Conservation (phyloP, 1,140 invertebrate genomes). For the Apocrypta bakeri region DNA sequence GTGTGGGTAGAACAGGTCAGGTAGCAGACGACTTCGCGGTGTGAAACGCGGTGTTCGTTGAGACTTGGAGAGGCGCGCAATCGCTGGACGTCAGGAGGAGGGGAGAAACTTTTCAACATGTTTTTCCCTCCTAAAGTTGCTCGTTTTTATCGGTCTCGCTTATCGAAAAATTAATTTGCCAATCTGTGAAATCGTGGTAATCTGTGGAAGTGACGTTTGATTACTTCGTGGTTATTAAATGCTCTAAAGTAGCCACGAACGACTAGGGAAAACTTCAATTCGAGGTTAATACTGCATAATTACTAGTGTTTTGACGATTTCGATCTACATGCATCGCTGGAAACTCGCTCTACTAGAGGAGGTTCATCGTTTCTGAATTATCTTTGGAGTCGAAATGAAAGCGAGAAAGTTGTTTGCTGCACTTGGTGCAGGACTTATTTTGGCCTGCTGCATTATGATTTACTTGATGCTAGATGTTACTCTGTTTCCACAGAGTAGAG, state of each 20-base stretch:
- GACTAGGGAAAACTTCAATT: not conserved
- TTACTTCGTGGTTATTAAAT: not conserved
- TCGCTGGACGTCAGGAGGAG: not conserved
- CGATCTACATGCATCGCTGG: not conserved
- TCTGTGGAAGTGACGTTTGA: slow-evolving; percentile 17
- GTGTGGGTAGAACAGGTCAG: no score
- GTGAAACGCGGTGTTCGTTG: not conserved
- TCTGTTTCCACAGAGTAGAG: slow-evolving; percentile 63
- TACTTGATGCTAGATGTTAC: slow-evolving; percentile 72
- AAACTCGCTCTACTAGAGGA: not conserved
- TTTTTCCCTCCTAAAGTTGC: slow-evolving; percentile 1
- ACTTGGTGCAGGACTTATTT: slow-evolving; percentile 66
- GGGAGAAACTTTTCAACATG: slow-evolving; percentile 26
- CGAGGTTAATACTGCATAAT: not conserved
- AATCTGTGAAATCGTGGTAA: not conserved
- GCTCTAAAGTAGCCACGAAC: not conserved
- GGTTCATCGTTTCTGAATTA: not conserved
- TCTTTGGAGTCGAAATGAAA: slow-evolving; percentile 61
- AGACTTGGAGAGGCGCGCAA: slow-evolving; percentile 2
- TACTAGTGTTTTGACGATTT: not conserved
- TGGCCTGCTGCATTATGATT: slow-evolving; percentile 68
- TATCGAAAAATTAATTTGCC: not conserved
- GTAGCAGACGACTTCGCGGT: not conserved
- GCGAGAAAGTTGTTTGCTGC: slow-evolving; percentile 67
- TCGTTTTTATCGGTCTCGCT: not conserved